phyloP scores from a whole-genome alignment of 2,113 vertebrate species.

The Orcinus orca region DNA sequence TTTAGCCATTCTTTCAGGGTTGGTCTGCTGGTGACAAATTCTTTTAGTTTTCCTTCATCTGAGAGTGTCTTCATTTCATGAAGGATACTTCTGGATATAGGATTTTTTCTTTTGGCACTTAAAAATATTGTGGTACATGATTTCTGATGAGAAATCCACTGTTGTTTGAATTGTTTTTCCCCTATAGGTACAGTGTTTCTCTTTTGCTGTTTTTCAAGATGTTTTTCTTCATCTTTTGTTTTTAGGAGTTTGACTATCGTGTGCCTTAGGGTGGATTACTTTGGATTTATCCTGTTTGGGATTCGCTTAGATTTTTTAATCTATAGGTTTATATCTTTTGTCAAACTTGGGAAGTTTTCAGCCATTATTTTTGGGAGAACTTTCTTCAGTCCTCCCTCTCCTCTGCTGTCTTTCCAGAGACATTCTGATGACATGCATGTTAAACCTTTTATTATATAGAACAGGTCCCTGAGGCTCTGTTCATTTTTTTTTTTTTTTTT shows the following conservation, averaged over 20 bases:
- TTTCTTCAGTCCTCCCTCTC: neutral
- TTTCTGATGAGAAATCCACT: neutral
- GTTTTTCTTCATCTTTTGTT: neutral
- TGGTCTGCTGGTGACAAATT: too few relatives aligned
- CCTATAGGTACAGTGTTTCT: neutral
- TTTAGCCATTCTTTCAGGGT: too few relatives aligned
- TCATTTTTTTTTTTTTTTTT: too few relatives aligned
- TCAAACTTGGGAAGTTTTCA: too few relatives aligned
- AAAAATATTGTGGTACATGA: neutral
- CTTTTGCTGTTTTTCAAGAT: neutral
- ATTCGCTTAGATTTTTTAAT: too few relatives aligned
- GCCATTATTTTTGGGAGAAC: neutral
- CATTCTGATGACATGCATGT: neutral
- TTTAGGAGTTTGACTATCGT: neutral
- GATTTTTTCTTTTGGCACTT: neutral
- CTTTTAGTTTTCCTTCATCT: neutral
- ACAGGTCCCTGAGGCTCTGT: neutral
- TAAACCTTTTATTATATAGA: neutral
- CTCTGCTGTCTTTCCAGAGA: neutral
- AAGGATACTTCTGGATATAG: neutral
- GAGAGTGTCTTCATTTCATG: neutral
- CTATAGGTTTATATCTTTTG: too few relatives aligned
- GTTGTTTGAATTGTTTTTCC: neutral
- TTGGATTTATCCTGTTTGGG: neutral
- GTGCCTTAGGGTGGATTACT: neutral